These are phyloP conservation scores for Pheucticus melanocephalus DNA, from an alignment of 2,113 vertebrate genomes.

Conservation along the genomic window DNA sequence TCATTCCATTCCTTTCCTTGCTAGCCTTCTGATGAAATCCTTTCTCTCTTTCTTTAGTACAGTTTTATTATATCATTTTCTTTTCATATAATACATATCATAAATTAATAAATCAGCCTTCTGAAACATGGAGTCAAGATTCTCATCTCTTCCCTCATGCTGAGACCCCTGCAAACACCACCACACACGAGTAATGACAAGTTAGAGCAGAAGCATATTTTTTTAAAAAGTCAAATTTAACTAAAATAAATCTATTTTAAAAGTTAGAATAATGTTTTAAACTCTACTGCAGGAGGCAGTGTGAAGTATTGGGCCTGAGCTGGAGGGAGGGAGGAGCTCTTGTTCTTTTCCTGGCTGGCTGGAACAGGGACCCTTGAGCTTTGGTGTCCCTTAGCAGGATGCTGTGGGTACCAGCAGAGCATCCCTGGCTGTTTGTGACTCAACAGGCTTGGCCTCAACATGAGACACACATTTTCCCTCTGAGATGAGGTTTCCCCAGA, in stretches of 20 bases:
- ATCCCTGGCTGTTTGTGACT: background rate
- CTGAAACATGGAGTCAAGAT: too few relatives aligned
- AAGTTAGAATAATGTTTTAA: background rate
- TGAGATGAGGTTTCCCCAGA: background rate
- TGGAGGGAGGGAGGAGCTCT: background rate
- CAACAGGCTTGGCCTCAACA: background rate
- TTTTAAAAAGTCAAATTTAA: background rate
- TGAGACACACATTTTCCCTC: background rate
- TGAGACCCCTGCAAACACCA: too few relatives aligned
- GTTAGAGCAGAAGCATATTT: background rate
- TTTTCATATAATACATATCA: too few relatives aligned
- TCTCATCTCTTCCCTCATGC: background rate
- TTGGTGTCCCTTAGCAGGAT: background rate
- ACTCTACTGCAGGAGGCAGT: accelerated
- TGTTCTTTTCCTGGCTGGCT: background rate
- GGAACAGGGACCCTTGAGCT: background rate
- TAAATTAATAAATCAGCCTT: too few relatives aligned
- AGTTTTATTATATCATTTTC: too few relatives aligned
- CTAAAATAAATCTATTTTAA: background rate
- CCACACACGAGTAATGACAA: background rate
- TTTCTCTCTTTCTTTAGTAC: too few relatives aligned
- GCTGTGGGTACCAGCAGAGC: background rate
- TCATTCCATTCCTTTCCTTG: too few relatives aligned
- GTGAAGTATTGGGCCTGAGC: background rate
- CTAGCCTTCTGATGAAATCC: too few relatives aligned